phyloP scores from a whole-genome alignment of 2,797 vertebrate species.

The Zenarchopterus dispar region DNA sequence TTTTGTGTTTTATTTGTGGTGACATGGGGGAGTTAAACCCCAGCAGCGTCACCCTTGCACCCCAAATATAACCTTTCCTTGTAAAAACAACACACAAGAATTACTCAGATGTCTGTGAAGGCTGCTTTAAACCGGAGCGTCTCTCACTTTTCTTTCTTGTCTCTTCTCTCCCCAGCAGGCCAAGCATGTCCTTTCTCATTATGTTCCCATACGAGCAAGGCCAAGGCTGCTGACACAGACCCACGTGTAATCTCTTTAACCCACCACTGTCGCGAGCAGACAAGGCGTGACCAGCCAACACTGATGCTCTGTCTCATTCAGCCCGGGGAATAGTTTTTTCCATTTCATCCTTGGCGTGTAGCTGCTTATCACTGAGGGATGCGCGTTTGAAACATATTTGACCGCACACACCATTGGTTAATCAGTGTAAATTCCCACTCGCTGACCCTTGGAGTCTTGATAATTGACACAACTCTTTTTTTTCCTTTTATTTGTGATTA shows the following conservation, averaged over 20 bases:
- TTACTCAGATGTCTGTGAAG: conserved; percentile 27
- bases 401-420: conserved; percentile 57
- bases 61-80: no score
- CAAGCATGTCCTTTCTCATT: conserved; percentile 89
- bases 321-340: conserved; percentile 55
- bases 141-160: conserved; percentile 71
- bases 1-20: conserved; percentile 47
- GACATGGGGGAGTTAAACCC: no score
- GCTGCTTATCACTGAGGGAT: conserved; percentile 63
- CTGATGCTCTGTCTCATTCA: conserved; percentile 86
- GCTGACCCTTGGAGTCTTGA: conserved; percentile 62
- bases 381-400: conserved; percentile 50
- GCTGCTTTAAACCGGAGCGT: conserved; percentile 82
- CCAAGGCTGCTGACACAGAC: conserved; percentile 89
- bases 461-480: conserved; percentile 63
- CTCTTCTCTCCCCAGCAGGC: conserved; percentile 67
- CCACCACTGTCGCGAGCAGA: conserved; percentile 84
- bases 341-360: conserved; percentile 56
- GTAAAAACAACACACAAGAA: conserved; percentile 57
- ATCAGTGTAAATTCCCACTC: conserved; percentile 68
- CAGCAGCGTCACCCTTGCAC: conserved; percentile 22
- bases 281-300: conserved; percentile 88
- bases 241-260: conserved; percentile 94
- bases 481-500: conserved; percentile 50
- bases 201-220: conserved; percentile 83